Evolutionary conservation across 53 echinoderm and acorn worm genomes (phyloP).

Genomic region (Holothuria scabra): DNA sequence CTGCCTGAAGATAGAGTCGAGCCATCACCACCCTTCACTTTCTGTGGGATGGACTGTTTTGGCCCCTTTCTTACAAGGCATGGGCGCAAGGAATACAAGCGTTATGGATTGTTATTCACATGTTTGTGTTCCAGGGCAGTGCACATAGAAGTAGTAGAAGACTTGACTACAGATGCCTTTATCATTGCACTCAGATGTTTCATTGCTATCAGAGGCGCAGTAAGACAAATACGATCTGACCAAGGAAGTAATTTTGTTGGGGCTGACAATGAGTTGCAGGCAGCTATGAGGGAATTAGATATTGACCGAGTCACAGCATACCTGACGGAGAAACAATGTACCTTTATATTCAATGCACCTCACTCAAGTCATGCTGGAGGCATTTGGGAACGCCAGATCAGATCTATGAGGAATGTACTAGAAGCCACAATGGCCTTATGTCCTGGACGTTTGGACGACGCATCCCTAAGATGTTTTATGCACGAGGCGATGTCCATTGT

Average conservation of each 20-base stretch:
- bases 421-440: slow-evolving; percentile 56
- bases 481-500: slow-evolving; percentile 29
- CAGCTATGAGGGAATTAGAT: slow-evolving; percentile 8
- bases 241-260: too few relatives aligned
- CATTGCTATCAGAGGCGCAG: slow-evolving; percentile 25
- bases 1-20: too few relatives aligned
- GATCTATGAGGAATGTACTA: slow-evolving; percentile 51
- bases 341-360: slow-evolving; percentile 50
- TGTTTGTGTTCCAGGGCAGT: too few relatives aligned
- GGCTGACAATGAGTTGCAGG: too few relatives aligned
- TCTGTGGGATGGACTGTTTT: slow-evolving; percentile 65
- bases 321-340: slow-evolving; percentile 24
- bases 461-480: slow-evolving; percentile 50
- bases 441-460: slow-evolving; percentile 62
- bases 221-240: slow-evolving; percentile 13
- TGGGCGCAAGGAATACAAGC: slow-evolving; percentile 61
- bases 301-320: slow-evolving; percentile 1
- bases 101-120: slow-evolving; percentile 67
- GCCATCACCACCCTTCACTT: slow-evolving; percentile 71
- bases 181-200: slow-evolving; percentile 20
- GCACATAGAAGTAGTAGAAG: too few relatives aligned
- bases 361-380: slow-evolving; percentile 71
- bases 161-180: slow-evolving; percentile 35
- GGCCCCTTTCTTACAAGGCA: slow-evolving; percentile 62
- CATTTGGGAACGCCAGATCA: slow-evolving; percentile 69